Conservation (phyloP, 2,888 invertebrate species). For the Lutraria lutraria region DNA sequence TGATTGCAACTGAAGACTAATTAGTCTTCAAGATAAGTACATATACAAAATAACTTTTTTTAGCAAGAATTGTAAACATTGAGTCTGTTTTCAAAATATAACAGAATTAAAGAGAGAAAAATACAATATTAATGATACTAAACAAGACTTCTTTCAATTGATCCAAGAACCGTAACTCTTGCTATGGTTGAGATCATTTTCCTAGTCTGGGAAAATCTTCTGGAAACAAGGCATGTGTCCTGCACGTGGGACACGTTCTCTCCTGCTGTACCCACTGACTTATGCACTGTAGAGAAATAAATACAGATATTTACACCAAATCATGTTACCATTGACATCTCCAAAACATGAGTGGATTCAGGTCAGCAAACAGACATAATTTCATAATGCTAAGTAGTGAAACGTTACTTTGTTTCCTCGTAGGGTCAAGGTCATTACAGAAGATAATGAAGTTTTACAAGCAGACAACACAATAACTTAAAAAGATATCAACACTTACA, state of each 20-base stretch:
- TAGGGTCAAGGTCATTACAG: no score
- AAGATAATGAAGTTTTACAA: no score
- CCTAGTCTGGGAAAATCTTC: conserved; percentile 81
- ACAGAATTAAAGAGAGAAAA: no score
- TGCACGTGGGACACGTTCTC: conserved; percentile 82
- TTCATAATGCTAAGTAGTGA: no score
- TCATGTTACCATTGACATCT: no score
- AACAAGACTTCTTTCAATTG: background rate
- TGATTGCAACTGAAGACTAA: no score
- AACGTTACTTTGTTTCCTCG: no score
- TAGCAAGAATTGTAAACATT: background rate
- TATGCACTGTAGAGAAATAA: conserved; percentile 79
- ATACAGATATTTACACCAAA: background rate
- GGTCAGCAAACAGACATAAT: no score
- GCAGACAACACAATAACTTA: background rate
- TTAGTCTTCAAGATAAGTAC: no score
- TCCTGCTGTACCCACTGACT: conserved; percentile 80
- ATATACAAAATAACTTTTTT: background rate
- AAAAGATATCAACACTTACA: conserved; percentile 59
- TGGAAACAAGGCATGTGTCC: conserved; percentile 78
- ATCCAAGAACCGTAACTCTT: background rate
- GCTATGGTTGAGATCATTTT: conserved; percentile 40
- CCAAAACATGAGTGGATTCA: no score
- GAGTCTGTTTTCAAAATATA: no score
- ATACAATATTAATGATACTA: background rate